phyloP scores from a whole-genome alignment of 2,888 invertebrate species.

The Ditylenchus weischeri region DNA sequence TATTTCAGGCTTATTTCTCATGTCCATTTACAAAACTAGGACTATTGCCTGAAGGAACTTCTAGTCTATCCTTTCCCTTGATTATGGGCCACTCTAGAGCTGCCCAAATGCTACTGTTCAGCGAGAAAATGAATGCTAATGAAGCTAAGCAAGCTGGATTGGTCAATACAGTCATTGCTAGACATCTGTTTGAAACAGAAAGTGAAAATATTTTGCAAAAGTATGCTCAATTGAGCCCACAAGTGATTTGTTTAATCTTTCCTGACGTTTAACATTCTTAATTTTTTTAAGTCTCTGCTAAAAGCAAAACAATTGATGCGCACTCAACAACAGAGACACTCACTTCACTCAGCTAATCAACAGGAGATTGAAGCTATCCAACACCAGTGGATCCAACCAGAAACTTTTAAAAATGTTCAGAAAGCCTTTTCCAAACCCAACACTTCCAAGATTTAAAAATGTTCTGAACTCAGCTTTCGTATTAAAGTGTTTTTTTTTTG shows the following conservation, averaged over 20 bases:
- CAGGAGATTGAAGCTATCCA: neutral
- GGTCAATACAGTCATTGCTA: slow-evolving; percentile 74
- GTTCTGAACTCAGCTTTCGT: neutral
- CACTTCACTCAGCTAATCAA: neutral
- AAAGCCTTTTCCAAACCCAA: slow-evolving; percentile 1
- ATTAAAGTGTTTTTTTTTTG: neutral
- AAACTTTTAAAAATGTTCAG: neutral
- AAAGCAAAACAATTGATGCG: slow-evolving; percentile 10
- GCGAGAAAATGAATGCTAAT: slow-evolving; percentile 73
- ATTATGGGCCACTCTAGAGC: slow-evolving; percentile 72
- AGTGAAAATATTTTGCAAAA: slow-evolving; percentile 21
- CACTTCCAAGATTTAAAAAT: neutral
- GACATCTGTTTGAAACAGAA: slow-evolving; percentile 62
- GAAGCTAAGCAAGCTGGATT: slow-evolving; percentile 77
- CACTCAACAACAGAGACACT: neutral
- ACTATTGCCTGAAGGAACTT: slow-evolving; percentile 45
- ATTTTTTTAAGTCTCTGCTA: slow-evolving; percentile 3
- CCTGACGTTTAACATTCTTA: neutral
- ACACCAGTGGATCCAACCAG: neutral
- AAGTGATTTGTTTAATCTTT: neutral
- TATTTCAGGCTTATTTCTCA: slow-evolving; percentile 41
- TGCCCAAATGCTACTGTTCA: slow-evolving; percentile 67
- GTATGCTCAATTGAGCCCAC: slow-evolving; percentile 2
- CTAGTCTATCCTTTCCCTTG: slow-evolving; percentile 36
- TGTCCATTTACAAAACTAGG: slow-evolving; percentile 47